A percentile compares a stretch with the other conserved stretches of the same genome.
phyloP scores from a whole-genome alignment of 2,113 vertebrate genomes.

The Megaleporinus macrocephalus region DNA sequence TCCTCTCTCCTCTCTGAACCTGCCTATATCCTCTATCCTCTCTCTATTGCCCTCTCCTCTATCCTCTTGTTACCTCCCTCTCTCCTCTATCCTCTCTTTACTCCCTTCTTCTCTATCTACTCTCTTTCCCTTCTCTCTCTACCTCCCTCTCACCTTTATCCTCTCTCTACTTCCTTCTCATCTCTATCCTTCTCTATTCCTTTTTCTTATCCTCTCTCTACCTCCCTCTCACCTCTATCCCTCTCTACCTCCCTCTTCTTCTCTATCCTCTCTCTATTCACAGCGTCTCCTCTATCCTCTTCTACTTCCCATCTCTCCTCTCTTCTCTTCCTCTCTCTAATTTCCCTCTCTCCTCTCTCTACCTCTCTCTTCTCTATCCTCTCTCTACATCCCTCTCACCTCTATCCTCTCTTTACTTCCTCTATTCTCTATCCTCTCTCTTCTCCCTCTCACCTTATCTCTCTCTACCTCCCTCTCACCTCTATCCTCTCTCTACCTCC shows the following conservation, averaged over 20 bases:
- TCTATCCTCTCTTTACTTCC: no score
- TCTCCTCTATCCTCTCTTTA: neutral
- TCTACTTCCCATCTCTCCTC: neutral
- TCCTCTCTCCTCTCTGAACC: no score
- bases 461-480: constrained; percentile 19
- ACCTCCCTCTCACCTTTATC: neutral
- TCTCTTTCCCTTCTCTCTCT: neutral
- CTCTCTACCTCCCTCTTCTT: no score
- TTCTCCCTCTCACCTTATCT: constrained; percentile 9
- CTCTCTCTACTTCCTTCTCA: constrained; percentile 27
- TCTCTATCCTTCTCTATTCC: neutral
- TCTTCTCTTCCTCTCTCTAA: no score
- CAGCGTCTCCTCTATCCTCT: neutral
- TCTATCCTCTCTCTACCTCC: neutral
- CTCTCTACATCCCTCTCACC: neutral
- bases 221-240: neutral
- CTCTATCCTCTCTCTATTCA: neutral
- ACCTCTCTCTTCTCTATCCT: neutral
- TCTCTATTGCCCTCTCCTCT: constrained; percentile 10
- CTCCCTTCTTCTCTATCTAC: neutral
- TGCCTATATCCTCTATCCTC: constrained; percentile 12
- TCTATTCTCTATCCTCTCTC: no score
- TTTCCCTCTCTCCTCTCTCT: no score
- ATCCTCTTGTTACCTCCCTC: no score
- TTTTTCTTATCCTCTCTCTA: neutral